A percentile compares a stretch with the other conserved stretches of the same genome.
Evolutionary conservation across 2,113 vertebrate species (phyloP).

Genomic region (Jaculus jaculus): DNA sequence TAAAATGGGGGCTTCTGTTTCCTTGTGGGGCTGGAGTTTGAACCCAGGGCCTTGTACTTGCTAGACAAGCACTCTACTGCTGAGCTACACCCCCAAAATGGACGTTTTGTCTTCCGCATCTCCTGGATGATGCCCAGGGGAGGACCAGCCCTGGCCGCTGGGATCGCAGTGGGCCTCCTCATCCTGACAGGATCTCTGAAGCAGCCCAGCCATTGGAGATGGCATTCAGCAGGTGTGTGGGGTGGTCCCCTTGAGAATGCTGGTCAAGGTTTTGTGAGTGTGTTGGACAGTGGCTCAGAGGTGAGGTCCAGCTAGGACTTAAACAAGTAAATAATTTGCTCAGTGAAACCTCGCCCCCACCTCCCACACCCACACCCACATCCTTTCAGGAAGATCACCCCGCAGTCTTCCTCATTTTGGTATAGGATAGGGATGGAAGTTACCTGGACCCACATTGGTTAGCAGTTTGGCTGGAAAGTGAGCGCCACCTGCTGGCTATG

Average conservation of each 20-base stretch:
- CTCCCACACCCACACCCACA: not conserved
- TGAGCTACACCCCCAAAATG: not conserved
- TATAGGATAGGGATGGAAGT: too few species aligned
- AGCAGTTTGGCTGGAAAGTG: not conserved
- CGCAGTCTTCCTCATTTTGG: fast-evolving
- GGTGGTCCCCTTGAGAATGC: fast-evolving
- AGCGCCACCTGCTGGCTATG: not conserved
- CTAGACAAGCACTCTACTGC: too few species aligned
- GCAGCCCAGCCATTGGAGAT: not conserved
- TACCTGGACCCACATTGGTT: fast-evolving
- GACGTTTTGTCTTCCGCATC: not conserved
- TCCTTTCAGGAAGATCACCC: fast-evolving
- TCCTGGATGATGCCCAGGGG: not conserved
- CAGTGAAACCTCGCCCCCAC: not conserved
- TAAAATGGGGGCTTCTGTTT: not conserved
- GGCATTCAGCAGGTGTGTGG: not conserved
- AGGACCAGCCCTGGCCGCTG: not conserved
- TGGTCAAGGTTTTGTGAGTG: not conserved
- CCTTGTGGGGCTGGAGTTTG: too few species aligned
- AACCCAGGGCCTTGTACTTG: not conserved
- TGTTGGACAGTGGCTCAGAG: not conserved
- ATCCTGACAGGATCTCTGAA: fast-evolving
- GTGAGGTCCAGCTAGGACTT: not conserved
- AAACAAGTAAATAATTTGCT: too few species aligned
- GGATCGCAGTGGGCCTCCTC: fast-evolving